A percentile compares a stretch with the other conserved stretches of the same genome.
phyloP scores from a whole-genome alignment of 2,888 invertebrate genomes.

The Dugesia japonica region DNA sequence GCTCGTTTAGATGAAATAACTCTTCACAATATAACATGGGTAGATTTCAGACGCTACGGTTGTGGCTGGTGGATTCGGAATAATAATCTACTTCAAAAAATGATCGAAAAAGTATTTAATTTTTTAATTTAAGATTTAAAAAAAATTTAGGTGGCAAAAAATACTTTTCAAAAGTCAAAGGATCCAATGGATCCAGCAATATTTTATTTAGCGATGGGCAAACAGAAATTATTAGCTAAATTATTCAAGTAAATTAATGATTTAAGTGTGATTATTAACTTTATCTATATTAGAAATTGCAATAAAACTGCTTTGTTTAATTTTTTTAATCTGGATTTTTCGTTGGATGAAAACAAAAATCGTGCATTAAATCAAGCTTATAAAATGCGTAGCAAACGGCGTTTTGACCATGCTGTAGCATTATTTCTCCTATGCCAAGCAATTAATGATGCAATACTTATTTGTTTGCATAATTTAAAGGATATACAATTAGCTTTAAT shows the following conservation, averaged over 20 bases:
- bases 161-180: constrained; percentile 72
- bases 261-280: neutral
- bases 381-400: constrained; percentile 72
- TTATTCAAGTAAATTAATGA: neutral
- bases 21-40: constrained; percentile 59
- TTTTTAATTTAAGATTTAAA: neutral
- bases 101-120: constrained; percentile 61
- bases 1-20: constrained; percentile 43
- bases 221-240: constrained; percentile 14
- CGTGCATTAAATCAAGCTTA: constrained; percentile 91
- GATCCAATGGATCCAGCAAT: constrained; percentile 93
- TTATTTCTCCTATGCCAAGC: constrained; percentile 89
- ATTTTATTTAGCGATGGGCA: constrained; percentile 79
- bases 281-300: neutral
- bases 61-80: constrained; percentile 91
- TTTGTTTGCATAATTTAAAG: constrained; percentile 71
- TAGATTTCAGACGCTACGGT: constrained; percentile 69
- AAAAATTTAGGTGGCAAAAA: constrained; percentile 60
- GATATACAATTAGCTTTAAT: constrained; percentile 88
- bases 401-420: constrained; percentile 91
- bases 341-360: constrained; percentile 79
- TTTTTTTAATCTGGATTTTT: constrained; percentile 86
- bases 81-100: constrained; percentile 61
- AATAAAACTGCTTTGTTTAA: constrained; percentile 58
- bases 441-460: constrained; percentile 73